Conservation (phyloP, 2,888 invertebrate genomes). For the Pantelozetes paolii region DNA sequence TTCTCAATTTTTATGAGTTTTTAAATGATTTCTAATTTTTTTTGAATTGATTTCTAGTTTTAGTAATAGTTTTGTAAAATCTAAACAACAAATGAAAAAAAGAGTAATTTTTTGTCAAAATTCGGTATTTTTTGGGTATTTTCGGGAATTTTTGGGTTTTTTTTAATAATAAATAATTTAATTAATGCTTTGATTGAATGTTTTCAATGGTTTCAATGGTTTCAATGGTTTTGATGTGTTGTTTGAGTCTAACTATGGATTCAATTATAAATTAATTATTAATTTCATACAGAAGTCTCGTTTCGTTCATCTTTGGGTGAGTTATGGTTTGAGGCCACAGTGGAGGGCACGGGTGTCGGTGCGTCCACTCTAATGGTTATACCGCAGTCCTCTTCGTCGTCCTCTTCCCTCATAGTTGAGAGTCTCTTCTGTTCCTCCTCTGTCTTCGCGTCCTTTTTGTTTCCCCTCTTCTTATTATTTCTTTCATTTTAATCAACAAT, state of each 20-base stretch:
- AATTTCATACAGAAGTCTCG: constrained; percentile 42
- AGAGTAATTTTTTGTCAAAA: not conserved
- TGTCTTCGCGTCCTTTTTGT: constrained; percentile 62
- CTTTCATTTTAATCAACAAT: too few relatives aligned
- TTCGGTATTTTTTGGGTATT: too few relatives aligned
- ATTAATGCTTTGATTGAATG: not conserved
- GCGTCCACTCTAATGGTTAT: constrained; percentile 49
- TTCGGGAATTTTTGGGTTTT: not conserved
- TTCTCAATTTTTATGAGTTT: not conserved
- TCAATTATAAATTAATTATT: not conserved
- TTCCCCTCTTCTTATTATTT: constrained; percentile 60
- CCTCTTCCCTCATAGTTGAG: constrained; percentile 80
- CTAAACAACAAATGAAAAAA: not conserved
- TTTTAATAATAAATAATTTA: not conserved
- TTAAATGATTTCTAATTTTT: not conserved
- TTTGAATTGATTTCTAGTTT: constrained; percentile 1
- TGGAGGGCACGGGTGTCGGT: constrained; percentile 47
- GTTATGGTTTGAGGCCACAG: constrained; percentile 37
- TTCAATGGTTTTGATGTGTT: not conserved
- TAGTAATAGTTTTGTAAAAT: not conserved
- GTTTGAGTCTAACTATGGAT: not conserved
- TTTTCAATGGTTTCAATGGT: too few relatives aligned
- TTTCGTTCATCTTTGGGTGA: constrained; percentile 44
- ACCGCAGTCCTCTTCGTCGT: constrained; percentile 65
- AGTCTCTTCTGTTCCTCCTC: constrained; percentile 63